A percentile compares a stretch with the other conserved stretches of the same genome.
These are phyloP conservation scores for Brevimyrus niger DNA, from an alignment of 2,113 vertebrate species.

Conservation along the genomic window DNA sequence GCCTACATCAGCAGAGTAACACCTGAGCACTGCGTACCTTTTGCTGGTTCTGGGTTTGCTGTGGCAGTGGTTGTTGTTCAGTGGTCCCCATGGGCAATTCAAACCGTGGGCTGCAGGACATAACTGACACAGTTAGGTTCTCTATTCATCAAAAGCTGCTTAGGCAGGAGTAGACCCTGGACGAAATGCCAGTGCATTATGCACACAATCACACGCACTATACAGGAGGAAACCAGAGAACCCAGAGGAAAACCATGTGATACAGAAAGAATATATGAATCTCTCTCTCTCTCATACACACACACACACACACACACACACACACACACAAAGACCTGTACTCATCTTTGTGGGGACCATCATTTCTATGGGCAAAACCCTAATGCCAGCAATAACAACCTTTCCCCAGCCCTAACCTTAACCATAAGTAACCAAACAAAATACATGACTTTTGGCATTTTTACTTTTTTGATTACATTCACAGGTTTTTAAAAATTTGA, in stretches of 20 bases:
- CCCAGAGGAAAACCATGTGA: neutral
- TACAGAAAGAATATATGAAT: neutral
- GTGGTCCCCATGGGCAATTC: slow-evolving; percentile 93
- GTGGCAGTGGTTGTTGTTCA: slow-evolving; percentile 87
- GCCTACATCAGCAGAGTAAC: neutral
- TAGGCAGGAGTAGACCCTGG: neutral
- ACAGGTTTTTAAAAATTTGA: too few relatives aligned
- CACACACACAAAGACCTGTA: neutral
- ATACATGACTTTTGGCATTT: too few relatives aligned
- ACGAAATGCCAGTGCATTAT: neutral
- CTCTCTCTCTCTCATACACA: neutral
- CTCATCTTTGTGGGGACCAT: too few relatives aligned
- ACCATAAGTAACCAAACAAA: too few relatives aligned
- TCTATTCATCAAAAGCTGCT: neutral
- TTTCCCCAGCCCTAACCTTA: too few relatives aligned
- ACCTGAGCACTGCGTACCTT: slow-evolving; percentile 62
- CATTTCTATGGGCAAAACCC: too few relatives aligned
- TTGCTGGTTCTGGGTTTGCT: slow-evolving; percentile 74
- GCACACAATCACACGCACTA: neutral
- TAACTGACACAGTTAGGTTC: too few relatives aligned
- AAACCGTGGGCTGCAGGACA: slow-evolving; percentile 77
- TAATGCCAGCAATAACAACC: too few relatives aligned
- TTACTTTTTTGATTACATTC: too few relatives aligned
- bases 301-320: neutral
- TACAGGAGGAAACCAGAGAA: neutral